These are phyloP conservation scores for Phyllotreta striolata DNA, from an alignment of 2,888 invertebrate species.

Conservation along the genomic window DNA sequence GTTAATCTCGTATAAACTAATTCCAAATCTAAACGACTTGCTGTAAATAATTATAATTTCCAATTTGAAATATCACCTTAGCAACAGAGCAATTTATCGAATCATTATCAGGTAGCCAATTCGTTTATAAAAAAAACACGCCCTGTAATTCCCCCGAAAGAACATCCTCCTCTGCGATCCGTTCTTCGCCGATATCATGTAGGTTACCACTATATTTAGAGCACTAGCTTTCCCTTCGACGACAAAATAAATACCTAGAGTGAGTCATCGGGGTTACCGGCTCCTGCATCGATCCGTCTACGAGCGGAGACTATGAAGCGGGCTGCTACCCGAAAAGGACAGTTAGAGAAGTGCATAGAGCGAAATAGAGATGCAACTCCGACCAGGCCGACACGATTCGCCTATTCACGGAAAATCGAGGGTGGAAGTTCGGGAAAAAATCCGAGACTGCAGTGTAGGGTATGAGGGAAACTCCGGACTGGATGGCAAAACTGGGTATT, in stretches of 20 bases:
- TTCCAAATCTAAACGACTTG: too few species aligned
- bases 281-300: conserved; percentile 15
- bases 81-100: too few species aligned
- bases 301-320: conserved; percentile 4
- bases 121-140: conserved; percentile 1
- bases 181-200: not conserved
- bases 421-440: not conserved
- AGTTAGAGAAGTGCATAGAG: conserved; percentile 6
- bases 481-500: too few species aligned
- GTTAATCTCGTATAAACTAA: too few species aligned
- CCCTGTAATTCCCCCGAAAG: not conserved
- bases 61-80: too few species aligned
- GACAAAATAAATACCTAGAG: conserved; percentile 11
- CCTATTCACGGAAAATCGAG: conserved; percentile 8
- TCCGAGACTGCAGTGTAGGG: too few species aligned
- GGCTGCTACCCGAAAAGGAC: conserved; percentile 1
- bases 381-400: not conserved
- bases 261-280: conserved; percentile 18
- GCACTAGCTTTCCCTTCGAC: conserved; percentile 7
- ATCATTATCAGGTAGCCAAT: too few species aligned
- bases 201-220: not conserved
- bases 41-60: too few species aligned
- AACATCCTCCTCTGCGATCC: not conserved
- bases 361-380: conserved; percentile 6
- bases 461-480: conserved; percentile 1